These are phyloP conservation scores for Oncorhynchus clarkii DNA, from an alignment of 2,113 vertebrate species.

Conservation along the genomic window DNA sequence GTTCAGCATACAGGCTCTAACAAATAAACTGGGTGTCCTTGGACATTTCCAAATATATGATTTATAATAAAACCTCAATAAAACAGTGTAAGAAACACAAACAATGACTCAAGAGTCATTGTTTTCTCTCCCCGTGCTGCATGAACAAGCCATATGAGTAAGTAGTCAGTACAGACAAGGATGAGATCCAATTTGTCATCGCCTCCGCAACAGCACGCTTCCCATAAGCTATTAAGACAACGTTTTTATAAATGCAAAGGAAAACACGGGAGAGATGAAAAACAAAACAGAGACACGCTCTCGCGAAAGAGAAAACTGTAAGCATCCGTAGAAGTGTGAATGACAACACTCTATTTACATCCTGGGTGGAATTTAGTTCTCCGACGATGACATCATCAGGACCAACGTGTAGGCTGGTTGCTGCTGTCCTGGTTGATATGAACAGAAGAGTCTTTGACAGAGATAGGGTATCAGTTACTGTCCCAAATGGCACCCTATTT, in stretches of 20 bases:
- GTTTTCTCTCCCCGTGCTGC: not conserved
- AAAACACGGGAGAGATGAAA: constrained; percentile 17
- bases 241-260: constrained; percentile 16
- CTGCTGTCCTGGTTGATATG: constrained; percentile 16
- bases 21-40: constrained; percentile 21
- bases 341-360: not conserved
- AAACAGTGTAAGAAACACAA: constrained; percentile 5
- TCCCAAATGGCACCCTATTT: no score
- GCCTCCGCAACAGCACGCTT: constrained; percentile 22
- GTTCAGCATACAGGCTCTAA: constrained; percentile 33
- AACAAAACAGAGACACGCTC: constrained; percentile 27
- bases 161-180: constrained; percentile 24
- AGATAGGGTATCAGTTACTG: not conserved
- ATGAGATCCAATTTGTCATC: constrained; percentile 45
- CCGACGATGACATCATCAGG: not conserved
- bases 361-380: constrained; percentile 28
- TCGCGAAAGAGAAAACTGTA: constrained; percentile 18
- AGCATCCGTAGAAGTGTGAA: constrained; percentile 14
- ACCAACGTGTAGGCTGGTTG: constrained; percentile 9
- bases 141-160: not conserved
- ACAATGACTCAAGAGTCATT: constrained; percentile 8
- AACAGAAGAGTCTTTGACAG: not conserved
- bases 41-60: constrained; percentile 11
- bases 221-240: constrained; percentile 29
- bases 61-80: constrained; percentile 16